These are phyloP conservation scores for Tiaroga cobitis DNA, from an alignment of 2,797 vertebrate species.

Conservation along the genomic window DNA sequence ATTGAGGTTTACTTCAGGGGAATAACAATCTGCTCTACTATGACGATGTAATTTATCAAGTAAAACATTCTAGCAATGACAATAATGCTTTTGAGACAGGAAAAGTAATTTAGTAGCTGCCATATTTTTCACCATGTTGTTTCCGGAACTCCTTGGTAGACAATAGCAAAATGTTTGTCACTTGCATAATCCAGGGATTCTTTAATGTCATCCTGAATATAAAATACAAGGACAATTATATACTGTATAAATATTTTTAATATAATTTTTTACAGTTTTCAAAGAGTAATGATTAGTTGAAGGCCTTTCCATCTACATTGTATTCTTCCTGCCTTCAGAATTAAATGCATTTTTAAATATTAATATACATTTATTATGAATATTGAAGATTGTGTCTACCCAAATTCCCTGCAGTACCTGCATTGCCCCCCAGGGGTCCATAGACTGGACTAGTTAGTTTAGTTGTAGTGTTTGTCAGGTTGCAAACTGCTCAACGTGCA, in stretches of 20 bases:
- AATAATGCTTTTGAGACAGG: not conserved
- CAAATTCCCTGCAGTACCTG: not conserved
- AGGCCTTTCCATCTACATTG: not conserved
- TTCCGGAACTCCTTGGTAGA: not conserved
- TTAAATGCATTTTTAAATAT: not conserved
- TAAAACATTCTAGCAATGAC: not conserved
- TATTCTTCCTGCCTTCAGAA: not conserved
- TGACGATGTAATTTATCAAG: not conserved
- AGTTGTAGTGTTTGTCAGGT: not conserved
- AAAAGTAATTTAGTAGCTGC: not conserved
- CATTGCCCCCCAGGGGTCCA: not conserved
- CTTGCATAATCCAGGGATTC: not conserved
- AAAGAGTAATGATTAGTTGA: not conserved
- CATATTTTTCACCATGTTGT: not conserved
- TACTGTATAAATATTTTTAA: no score
- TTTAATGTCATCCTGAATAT: not conserved
- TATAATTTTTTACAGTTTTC: not conserved
- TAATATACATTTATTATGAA: not conserved
- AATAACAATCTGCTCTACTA: not conserved
- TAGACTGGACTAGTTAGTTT: not conserved
- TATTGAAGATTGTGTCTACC: not conserved
- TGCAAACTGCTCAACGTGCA: not conserved
- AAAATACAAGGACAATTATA: not conserved
- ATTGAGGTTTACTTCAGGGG: not conserved
- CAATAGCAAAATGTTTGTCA: not conserved